These are phyloP conservation scores for Conus canariensis DNA, from an alignment of 2,888 invertebrate species.

Conservation along the genomic window DNA sequence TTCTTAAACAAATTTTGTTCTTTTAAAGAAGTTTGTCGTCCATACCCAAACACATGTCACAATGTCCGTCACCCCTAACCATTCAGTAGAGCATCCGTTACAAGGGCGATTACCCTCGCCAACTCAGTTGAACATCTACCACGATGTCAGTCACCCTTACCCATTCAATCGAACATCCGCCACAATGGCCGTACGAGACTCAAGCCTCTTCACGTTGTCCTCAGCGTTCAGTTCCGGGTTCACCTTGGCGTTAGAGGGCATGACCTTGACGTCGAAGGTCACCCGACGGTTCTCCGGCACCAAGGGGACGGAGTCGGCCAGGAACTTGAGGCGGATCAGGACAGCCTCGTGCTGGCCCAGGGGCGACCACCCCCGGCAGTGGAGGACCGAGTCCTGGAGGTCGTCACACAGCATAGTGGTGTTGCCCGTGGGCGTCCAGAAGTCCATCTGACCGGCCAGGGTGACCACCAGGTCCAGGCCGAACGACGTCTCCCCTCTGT, in stretches of 20 bases:
- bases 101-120: too few species aligned
- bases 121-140: too few species aligned
- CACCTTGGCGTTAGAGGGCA: not conserved
- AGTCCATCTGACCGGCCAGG: slow-evolving; percentile 31
- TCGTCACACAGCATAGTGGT: slow-evolving; percentile 15
- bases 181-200: slow-evolving; percentile 39
- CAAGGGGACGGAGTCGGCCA: slow-evolving; percentile 29
- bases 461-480: slow-evolving; percentile 2
- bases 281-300: not conserved
- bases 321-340: slow-evolving; percentile 28
- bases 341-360: not conserved
- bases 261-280: slow-evolving; percentile 19
- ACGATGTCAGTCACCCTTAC: slow-evolving; percentile 9
- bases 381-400: not conserved
- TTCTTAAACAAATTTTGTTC: too few species aligned
- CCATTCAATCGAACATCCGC: slow-evolving; percentile 42
- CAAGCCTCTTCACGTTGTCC: slow-evolving; percentile 30
- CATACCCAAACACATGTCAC: too few species aligned
- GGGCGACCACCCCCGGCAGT: slow-evolving; percentile 1
- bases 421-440: not conserved
- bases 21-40: too few species aligned
- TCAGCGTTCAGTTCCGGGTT: slow-evolving; percentile 16
- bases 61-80: too few species aligned
- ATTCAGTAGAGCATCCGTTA: too few species aligned
- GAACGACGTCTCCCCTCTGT: slow-evolving; percentile 31